These are phyloP conservation scores for Clunio marinus DNA, from an alignment of 2,888 invertebrate species.

Conservation along the genomic window DNA sequence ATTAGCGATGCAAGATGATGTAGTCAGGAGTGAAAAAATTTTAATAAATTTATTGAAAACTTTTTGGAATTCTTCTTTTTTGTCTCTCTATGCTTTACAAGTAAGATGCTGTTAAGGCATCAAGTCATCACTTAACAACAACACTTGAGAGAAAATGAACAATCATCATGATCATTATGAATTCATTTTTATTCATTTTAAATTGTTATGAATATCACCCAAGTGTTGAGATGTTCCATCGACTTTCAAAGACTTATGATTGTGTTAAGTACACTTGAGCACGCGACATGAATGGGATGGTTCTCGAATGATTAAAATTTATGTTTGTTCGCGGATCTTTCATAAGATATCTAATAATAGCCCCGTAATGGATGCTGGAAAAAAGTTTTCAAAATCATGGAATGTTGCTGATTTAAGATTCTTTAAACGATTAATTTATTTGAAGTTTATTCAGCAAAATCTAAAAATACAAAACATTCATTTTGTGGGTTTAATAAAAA, in stretches of 20 bases:
- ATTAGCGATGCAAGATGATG: not conserved
- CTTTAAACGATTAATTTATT: not conserved
- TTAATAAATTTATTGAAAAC: not conserved
- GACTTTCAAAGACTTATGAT: not conserved
- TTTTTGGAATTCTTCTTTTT: not conserved
- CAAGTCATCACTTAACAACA: not conserved
- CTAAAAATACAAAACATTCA: not conserved
- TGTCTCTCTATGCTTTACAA: not conserved
- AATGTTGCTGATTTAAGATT: not conserved
- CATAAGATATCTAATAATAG: not conserved
- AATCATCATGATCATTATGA: slow-evolving; percentile 28
- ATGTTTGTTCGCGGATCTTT: not conserved
- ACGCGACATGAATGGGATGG: slow-evolving; percentile 16
- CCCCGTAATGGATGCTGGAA: not conserved
- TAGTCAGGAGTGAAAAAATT: not conserved
- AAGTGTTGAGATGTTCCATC: slow-evolving; percentile 10
- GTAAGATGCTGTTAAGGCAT: too few relatives aligned
- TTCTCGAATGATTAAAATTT: slow-evolving; percentile 12
- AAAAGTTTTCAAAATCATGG: not conserved
- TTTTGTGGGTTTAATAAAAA: too few relatives aligned
- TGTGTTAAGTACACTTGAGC: slow-evolving; percentile 30
- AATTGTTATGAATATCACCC: slow-evolving; percentile 28
- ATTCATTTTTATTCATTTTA: slow-evolving; percentile 31
- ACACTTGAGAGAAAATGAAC: slow-evolving; percentile 4
- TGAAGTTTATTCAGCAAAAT: slow-evolving; percentile 1